Conservation (phyloP, 2,113 vertebrate genomes). For the Cephalopterus ornatus region DNA sequence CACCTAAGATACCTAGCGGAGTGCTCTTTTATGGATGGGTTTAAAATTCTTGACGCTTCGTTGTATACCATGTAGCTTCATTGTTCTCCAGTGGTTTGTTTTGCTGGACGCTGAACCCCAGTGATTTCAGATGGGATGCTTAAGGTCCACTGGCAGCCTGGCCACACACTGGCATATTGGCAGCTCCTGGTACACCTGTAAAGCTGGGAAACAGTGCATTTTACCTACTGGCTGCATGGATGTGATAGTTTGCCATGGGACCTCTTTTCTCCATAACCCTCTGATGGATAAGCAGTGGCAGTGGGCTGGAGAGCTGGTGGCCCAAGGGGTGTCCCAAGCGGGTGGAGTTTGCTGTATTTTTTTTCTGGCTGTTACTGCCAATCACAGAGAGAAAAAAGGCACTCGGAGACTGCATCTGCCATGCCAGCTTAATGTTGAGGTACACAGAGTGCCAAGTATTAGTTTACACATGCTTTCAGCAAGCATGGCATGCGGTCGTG, state of each 20-base stretch:
- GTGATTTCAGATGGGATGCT: background rate
- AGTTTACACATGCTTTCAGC: background rate
- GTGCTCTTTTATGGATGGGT: background rate
- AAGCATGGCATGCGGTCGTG: background rate
- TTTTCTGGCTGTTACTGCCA: conserved; percentile 44
- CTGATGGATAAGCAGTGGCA: background rate
- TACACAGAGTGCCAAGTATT: conserved; percentile 4
- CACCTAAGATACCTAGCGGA: background rate
- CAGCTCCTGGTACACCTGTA: background rate
- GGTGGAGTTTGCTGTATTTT: background rate
- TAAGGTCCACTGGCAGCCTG: background rate
- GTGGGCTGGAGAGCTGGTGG: background rate
- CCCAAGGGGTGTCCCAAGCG: background rate
- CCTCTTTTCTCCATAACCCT: background rate
- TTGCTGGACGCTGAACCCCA: background rate
- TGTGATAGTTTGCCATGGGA: background rate
- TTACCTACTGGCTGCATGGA: background rate
- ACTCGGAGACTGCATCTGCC: background rate
- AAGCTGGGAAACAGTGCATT: background rate
- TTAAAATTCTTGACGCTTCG: background rate
- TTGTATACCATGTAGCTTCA: background rate
- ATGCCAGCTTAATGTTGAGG: background rate
- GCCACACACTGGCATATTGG: accelerated
- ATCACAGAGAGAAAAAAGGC: background rate
- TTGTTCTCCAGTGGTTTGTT: background rate